These are phyloP conservation scores for Chaetophractus vellerosus DNA, from an alignment of 2,797 vertebrate species.

Conservation along the genomic window DNA sequence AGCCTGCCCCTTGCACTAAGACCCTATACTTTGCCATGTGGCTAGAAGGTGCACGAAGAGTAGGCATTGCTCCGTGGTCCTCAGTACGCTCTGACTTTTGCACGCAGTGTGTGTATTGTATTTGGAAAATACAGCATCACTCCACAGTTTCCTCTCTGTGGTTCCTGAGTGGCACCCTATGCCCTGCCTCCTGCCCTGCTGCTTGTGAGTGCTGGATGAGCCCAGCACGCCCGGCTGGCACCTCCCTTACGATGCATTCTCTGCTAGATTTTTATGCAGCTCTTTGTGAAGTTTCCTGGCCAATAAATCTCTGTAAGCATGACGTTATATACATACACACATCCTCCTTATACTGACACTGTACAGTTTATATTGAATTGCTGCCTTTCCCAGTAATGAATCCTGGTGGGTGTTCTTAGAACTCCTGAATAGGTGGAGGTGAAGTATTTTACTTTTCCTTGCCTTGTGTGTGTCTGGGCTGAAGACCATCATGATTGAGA, in stretches of 20 bases:
- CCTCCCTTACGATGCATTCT: not conserved
- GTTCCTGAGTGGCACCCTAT: not conserved
- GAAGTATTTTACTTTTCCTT: no score
- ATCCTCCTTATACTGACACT: not conserved
- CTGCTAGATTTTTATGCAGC: not conserved
- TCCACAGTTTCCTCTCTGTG: not conserved
- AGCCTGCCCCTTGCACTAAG: not conserved
- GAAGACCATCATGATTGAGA: not conserved
- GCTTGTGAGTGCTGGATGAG: fast-evolving
- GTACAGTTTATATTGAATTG: fast-evolving
- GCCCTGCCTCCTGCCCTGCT: not conserved
- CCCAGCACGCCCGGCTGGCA: fast-evolving
- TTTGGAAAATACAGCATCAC: not conserved
- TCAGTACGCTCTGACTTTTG: not conserved
- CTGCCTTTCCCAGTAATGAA: not conserved
- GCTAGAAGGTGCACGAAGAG: not conserved
- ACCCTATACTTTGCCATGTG: no score
- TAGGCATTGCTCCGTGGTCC: fast-evolving
- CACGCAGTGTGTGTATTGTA: not conserved
- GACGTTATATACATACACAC: fast-evolving
- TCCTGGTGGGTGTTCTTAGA: not conserved
- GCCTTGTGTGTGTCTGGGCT: not conserved
- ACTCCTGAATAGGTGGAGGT: not conserved
- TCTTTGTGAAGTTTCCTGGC: not conserved
- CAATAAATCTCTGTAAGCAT: not conserved